These are phyloP conservation scores for Ornithoptera alexandrae DNA, from an alignment of 2,888 invertebrate species.

Conservation along the genomic window DNA sequence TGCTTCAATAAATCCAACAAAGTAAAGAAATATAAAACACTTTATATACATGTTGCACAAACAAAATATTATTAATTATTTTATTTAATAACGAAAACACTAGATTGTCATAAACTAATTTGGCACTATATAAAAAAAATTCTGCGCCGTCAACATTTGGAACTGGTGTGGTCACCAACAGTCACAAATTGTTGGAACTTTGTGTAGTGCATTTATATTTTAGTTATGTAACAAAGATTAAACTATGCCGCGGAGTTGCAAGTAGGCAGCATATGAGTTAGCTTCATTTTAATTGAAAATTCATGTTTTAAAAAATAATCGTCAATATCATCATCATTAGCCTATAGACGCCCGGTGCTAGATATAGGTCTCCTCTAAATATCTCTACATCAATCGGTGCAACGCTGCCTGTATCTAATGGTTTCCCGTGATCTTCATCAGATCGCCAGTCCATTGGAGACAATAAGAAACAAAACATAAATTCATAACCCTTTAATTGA, in stretches of 20 bases:
- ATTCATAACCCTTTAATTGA: too few species aligned
- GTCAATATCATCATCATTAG: too few species aligned
- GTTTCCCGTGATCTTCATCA: too few species aligned
- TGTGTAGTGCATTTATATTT: slow-evolving; percentile 32
- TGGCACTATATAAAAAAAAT: slow-evolving; percentile 38
- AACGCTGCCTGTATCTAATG: too few species aligned
- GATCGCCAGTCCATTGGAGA: too few species aligned
- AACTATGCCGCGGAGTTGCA: slow-evolving; percentile 6
- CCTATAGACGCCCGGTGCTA: too few species aligned
- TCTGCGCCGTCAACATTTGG: slow-evolving; percentile 32
- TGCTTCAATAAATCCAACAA: slow-evolving; percentile 47
- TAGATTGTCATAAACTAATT: slow-evolving; percentile 7
- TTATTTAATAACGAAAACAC: slow-evolving; percentile 17
- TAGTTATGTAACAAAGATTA: slow-evolving; percentile 30
- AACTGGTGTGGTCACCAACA: slow-evolving; percentile 35
- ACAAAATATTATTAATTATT: slow-evolving; percentile 32
- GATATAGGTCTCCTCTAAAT: too few species aligned
- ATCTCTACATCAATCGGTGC: too few species aligned
- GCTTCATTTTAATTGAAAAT: too few species aligned
- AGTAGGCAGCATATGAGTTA: slow-evolving; percentile 1
- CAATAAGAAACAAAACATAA: too few species aligned
- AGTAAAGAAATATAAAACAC: slow-evolving; percentile 52
- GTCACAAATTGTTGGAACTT: slow-evolving; percentile 34
- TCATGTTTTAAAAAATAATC: too few species aligned
- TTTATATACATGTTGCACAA: slow-evolving; percentile 53